These are phyloP conservation scores for Meloidogyne exigua DNA, from an alignment of 1,140 invertebrate genomes.

Conservation along the genomic window DNA sequence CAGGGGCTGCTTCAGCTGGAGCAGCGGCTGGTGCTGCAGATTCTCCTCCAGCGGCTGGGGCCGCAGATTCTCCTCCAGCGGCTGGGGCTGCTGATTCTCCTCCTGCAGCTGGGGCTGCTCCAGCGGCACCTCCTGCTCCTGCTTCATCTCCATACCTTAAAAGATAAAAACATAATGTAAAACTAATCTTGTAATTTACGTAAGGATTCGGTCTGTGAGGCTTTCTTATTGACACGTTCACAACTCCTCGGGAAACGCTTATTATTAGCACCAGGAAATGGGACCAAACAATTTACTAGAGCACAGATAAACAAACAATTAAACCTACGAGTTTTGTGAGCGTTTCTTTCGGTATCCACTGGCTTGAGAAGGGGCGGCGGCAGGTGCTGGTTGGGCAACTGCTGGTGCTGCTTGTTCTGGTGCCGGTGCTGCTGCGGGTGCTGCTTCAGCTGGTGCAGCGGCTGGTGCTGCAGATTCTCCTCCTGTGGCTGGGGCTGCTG, in stretches of 20 bases:
- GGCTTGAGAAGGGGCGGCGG: background rate
- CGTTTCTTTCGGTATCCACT: conserved; percentile 19
- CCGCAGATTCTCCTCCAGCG: conserved; percentile 7
- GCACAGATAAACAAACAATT: too few relatives aligned
- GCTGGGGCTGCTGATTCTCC: conserved; percentile 7
- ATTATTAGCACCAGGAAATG: too few relatives aligned
- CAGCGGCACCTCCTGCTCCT: background rate
- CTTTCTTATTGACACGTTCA: too few relatives aligned
- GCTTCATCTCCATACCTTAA: conserved; percentile 17
- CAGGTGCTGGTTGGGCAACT: conserved; percentile 6
- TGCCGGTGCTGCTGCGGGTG: conserved; percentile 16
- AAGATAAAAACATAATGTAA: too few relatives aligned
- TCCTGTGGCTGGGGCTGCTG: too few relatives aligned
- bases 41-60: background rate
- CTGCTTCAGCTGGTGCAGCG: background rate
- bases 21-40: background rate
- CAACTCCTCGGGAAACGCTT: too few relatives aligned
- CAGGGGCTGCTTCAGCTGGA: background rate
- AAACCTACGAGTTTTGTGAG: conserved; percentile 13
- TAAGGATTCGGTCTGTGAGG: too few relatives aligned
- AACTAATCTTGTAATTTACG: too few relatives aligned
- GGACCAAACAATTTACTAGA: too few relatives aligned
- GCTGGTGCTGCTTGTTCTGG: conserved; percentile 19
- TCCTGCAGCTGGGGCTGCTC: conserved; percentile 13
- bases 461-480: too few relatives aligned